Evolutionary conservation across 2,888 invertebrate genomes (phyloP).

Genomic region (Atrina japonica): DNA sequence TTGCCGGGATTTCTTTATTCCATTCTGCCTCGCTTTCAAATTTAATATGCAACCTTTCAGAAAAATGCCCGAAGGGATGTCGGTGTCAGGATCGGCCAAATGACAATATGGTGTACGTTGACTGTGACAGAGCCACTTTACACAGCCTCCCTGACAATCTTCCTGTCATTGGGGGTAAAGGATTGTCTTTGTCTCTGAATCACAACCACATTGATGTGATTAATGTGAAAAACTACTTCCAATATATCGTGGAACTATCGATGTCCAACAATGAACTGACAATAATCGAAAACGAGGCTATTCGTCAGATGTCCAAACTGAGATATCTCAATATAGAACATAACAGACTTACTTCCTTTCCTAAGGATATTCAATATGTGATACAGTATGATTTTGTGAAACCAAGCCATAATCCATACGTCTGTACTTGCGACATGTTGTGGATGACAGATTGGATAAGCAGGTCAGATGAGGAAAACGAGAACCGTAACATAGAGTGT

Average conservation of each 20-base stretch:
- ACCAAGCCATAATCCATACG: not conserved
- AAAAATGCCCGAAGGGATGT: conserved; percentile 47
- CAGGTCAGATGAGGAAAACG: conserved; percentile 30
- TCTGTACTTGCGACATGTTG: conserved; percentile 17
- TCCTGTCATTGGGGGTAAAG: conserved; percentile 28
- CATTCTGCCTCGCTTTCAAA: conserved; percentile 37
- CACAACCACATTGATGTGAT: conserved; percentile 44
- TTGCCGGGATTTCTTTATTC: conserved; percentile 41
- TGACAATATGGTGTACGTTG: conserved; percentile 36
- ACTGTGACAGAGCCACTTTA: conserved; percentile 40
- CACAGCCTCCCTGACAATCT: conserved; percentile 35
- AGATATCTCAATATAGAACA: conserved; percentile 35
- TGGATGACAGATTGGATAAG: conserved; percentile 49
- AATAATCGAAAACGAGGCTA: conserved; percentile 26
- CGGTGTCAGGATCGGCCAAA: conserved; percentile 51
- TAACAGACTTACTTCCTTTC: conserved; percentile 46
- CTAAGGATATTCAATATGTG: conserved; percentile 38
- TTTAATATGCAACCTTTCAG: conserved; percentile 49
- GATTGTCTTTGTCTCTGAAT: conserved; percentile 39
- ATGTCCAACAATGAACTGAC: conserved; percentile 41
- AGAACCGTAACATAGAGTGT: conserved; percentile 46
- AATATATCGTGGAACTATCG: conserved; percentile 27
- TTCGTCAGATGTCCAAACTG: conserved; percentile 35
- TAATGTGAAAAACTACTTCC: conserved; percentile 35
- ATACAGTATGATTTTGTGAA: not conserved